Evolutionary conservation across 2,113 vertebrate genomes (phyloP).

Genomic region (Synodontis membranacea): DNA sequence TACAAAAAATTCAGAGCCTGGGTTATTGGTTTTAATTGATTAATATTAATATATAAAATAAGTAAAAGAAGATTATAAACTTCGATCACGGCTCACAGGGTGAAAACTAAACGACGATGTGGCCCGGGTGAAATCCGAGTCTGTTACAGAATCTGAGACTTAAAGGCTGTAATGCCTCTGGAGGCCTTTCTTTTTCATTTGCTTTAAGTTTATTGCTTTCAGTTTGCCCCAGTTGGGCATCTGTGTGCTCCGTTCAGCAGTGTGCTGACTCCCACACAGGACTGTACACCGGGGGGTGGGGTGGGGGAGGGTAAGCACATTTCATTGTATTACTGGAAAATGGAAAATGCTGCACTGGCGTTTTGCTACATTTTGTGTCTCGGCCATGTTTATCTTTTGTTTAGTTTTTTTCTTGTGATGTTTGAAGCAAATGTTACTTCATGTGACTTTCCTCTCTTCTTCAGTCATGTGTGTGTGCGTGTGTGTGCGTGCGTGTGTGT

Average conservation of each 20-base stretch:
- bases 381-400: neutral
- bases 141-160: too few relatives aligned
- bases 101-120: too few relatives aligned
- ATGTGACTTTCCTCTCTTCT: neutral
- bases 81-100: too few relatives aligned
- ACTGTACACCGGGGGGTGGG: neutral
- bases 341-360: slow-evolving; percentile 17
- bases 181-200: neutral
- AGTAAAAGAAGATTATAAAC: too few relatives aligned
- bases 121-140: too few relatives aligned
- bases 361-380: too few relatives aligned
- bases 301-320: slow-evolving; percentile 18
- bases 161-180: neutral
- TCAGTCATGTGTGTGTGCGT: neutral
- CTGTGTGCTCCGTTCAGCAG: slow-evolving; percentile 18
- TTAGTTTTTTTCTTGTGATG: neutral
- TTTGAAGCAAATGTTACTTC: neutral
- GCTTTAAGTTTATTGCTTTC: neutral
- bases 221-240: slow-evolving; percentile 1
- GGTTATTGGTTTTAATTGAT: too few relatives aligned
- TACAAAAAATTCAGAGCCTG: too few relatives aligned
- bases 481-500: neutral
- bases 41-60: too few relatives aligned
- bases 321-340: slow-evolving; percentile 13
- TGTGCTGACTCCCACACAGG: slow-evolving; percentile 18